A percentile compares a stretch with the other conserved stretches of the same genome.
Conservation (phyloP, 2,113 vertebrate genomes). For the Empidonax alnorum region DNA sequence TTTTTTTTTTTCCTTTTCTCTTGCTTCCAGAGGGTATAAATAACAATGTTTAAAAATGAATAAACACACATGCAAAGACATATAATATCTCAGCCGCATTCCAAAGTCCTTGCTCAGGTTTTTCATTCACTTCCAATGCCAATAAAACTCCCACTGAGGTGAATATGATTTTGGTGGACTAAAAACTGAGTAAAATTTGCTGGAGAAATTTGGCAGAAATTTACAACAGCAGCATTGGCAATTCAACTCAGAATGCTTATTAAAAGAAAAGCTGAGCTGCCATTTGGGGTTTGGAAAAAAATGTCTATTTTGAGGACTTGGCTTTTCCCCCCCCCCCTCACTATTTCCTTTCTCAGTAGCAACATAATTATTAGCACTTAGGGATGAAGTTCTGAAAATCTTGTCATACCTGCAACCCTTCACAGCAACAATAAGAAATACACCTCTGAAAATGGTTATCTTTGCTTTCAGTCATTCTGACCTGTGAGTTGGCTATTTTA, state of each 20-base stretch:
- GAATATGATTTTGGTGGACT: not conserved
- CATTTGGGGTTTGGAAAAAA: not conserved
- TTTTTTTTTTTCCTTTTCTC: not conserved
- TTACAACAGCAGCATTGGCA: not conserved
- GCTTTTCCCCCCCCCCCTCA: not conserved
- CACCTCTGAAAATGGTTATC: not conserved
- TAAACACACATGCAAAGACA: conserved; percentile 49
- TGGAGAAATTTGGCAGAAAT: conserved; percentile 6
- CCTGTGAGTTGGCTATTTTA: not conserved
- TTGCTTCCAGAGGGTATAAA: conserved; percentile 55
- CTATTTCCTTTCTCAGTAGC: not conserved
- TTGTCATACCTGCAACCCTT: not conserved
- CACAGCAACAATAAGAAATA: not conserved
- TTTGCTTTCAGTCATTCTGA: not conserved
- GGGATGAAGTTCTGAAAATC: not conserved
- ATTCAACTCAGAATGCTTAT: not conserved
- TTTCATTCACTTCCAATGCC: conserved; percentile 41
- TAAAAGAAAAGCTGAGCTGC: not conserved
- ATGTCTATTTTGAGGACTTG: not conserved
- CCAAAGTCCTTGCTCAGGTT: conserved; percentile 48
- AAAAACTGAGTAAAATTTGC: conserved; percentile 18
- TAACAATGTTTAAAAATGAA: conserved; percentile 55
- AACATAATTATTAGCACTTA: not conserved
- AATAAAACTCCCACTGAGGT: conserved; percentile 12
- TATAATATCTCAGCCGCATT: conserved; percentile 53